Conservation (phyloP, 1,140 invertebrate species). For the Teleogryllus occipitalis region DNA sequence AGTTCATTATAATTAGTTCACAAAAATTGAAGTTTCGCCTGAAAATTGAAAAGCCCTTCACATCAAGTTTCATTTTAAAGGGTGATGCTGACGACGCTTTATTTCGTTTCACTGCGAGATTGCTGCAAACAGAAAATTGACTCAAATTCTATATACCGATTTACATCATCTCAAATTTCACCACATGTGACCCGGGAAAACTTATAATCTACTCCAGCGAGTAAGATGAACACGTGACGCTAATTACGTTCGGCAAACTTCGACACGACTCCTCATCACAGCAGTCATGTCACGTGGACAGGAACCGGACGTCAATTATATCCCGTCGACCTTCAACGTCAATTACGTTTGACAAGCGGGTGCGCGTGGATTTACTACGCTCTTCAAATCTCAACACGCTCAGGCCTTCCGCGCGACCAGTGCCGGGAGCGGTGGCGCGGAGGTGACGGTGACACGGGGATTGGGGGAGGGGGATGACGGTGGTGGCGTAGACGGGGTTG, state of each 20-base stretch:
- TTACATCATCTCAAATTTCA: neutral
- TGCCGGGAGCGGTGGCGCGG: too few relatives aligned
- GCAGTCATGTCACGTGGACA: neutral
- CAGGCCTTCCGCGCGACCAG: too few relatives aligned
- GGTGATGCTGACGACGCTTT: too few relatives aligned
- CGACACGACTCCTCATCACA: neutral
- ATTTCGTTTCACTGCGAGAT: too few relatives aligned
- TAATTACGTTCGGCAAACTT: neutral
- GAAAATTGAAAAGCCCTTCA: too few relatives aligned
- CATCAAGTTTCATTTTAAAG: too few relatives aligned
- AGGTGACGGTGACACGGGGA: too few relatives aligned
- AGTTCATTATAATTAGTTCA: too few relatives aligned
- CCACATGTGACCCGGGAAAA: neutral
- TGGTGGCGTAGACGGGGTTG: too few relatives aligned
- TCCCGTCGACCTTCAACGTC: neutral
- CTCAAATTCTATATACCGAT: neutral
- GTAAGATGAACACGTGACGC: neutral
- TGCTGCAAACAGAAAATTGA: neutral
- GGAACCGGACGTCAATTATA: neutral
- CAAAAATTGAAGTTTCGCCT: too few relatives aligned
- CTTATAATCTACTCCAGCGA: conserved; percentile 1
- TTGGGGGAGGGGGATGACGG: too few relatives aligned
- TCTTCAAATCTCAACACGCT: neutral
- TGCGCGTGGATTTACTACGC: neutral
- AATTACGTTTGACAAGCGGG: neutral